Conservation (phyloP, 1,140 invertebrate species). For the Microplitis mediator region DNA sequence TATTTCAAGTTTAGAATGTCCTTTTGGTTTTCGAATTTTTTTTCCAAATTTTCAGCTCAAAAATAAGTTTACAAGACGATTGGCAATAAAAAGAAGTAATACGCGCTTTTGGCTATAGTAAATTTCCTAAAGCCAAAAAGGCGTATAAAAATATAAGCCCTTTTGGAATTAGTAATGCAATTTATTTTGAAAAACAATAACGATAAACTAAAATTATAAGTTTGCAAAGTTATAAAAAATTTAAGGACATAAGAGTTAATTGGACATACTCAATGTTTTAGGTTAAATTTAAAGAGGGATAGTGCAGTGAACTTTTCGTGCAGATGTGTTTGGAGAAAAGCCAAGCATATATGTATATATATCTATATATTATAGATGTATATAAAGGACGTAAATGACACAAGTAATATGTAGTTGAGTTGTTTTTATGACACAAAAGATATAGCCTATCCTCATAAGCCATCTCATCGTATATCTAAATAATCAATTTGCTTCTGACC, state of each 20-base stretch:
- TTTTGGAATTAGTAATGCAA: not conserved
- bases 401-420: not conserved
- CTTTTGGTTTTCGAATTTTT: too few relatives aligned
- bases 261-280: conserved; percentile 5
- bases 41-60: too few relatives aligned
- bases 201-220: not conserved
- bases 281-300: not conserved
- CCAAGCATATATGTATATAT: not conserved
- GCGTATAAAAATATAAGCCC: too few relatives aligned
- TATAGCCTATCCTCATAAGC: conserved; percentile 36
- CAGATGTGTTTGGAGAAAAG: not conserved
- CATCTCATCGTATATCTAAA: conserved; percentile 53
- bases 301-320: not conserved
- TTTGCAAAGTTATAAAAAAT: not conserved
- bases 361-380: not conserved
- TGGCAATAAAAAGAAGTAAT: too few relatives aligned
- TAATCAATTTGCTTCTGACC: conserved; percentile 57
- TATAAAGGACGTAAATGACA: not conserved
- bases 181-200: not conserved
- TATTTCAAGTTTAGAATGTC: too few relatives aligned
- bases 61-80: too few relatives aligned
- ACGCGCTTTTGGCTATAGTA: too few relatives aligned
- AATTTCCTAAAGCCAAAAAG: too few relatives aligned
- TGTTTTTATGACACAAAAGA: conserved; percentile 27
- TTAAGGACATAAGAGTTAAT: not conserved